Evolutionary conservation across 2,888 invertebrate species (phyloP).

Genomic region (Phaonia tiefii): DNA sequence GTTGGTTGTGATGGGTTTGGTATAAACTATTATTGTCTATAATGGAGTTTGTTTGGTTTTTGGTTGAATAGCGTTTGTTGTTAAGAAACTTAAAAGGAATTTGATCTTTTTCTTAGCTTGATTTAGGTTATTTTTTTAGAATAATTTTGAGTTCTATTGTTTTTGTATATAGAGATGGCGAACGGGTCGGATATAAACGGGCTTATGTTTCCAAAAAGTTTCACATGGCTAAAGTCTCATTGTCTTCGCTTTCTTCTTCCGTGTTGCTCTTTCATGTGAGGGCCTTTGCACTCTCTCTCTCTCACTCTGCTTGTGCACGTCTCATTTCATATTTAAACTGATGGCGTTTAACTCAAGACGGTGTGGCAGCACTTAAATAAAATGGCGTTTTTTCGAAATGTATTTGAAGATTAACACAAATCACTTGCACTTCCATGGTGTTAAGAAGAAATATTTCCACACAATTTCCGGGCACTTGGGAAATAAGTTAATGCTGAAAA

Average conservation of each 20-base stretch:
- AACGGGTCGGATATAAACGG: conserved; percentile 56
- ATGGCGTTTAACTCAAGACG: conserved; percentile 60
- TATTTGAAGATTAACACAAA: conserved; percentile 50
- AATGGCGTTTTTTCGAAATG: conserved; percentile 54
- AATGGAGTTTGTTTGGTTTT: conserved; percentile 53
- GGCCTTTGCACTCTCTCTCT: not conserved
- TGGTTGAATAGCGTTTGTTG: conserved; percentile 44
- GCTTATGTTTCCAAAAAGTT: conserved; percentile 47
- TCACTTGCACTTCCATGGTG: conserved; percentile 52
- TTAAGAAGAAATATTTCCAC: not conserved
- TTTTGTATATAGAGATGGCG: conserved; percentile 64
- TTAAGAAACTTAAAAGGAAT: conserved; percentile 31
- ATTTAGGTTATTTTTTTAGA: conserved; percentile 51
- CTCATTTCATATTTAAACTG: conserved; percentile 4
- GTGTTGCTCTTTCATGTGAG: not conserved
- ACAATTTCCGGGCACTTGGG: not conserved
- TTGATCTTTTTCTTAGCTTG: conserved; percentile 44
- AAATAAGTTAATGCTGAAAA: not conserved
- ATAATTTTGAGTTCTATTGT: conserved; percentile 67
- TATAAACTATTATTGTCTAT: conserved; percentile 50
- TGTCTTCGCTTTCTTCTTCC: conserved; percentile 21
- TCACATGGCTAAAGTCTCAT: conserved; percentile 63
- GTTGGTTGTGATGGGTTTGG: conserved; percentile 38
- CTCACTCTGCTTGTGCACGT: not conserved
- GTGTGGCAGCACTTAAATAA: conserved; percentile 65